A percentile compares a stretch with the other conserved stretches of the same genome.
Conservation (phyloP, 2,797 vertebrate species). For the Eospalax fontanierii region DNA sequence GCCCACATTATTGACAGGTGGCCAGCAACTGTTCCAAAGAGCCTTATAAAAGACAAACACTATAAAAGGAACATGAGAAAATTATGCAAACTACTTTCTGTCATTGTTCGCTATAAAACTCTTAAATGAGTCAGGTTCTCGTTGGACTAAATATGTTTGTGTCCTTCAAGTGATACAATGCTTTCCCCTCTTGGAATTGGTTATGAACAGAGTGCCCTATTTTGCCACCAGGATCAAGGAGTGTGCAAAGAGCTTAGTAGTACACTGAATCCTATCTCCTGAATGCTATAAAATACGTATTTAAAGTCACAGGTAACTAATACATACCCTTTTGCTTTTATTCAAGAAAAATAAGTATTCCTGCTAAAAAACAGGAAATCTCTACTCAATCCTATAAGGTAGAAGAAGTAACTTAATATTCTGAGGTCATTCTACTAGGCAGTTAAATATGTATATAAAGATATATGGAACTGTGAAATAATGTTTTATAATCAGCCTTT, state of each 20-base stretch:
- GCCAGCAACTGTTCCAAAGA: slow-evolving; percentile 72
- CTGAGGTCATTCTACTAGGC: neutral
- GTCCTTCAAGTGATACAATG: slow-evolving; percentile 59
- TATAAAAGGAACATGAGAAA: slow-evolving; percentile 76
- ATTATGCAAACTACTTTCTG: slow-evolving; percentile 81
- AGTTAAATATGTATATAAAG: slow-evolving; percentile 59
- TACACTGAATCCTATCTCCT: slow-evolving; percentile 7
- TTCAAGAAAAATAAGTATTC: neutral
- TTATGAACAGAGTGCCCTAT: slow-evolving; percentile 34
- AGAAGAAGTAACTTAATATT: neutral
- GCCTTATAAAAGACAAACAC: slow-evolving; percentile 78
- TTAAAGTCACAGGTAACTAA: neutral
- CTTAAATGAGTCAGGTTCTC: slow-evolving; percentile 71
- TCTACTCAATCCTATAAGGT: neutral
- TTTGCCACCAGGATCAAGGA: neutral
- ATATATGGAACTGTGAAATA: neutral
- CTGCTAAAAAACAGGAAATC: neutral
- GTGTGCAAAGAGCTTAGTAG: neutral
- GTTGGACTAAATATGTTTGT: slow-evolving; percentile 70
- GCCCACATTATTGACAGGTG: slow-evolving; percentile 82
- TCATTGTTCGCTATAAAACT: slow-evolving; percentile 77
- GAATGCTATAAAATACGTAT: neutral
- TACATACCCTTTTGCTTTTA: slow-evolving; percentile 12
- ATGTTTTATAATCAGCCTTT: neutral
- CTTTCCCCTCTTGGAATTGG: slow-evolving; percentile 33